Percentiles rank a stretch among this genome's conserved stretches.
These are phyloP conservation scores for Mimumesa dahlbomi DNA, from an alignment of 2,888 invertebrate species.

Conservation along the genomic window DNA sequence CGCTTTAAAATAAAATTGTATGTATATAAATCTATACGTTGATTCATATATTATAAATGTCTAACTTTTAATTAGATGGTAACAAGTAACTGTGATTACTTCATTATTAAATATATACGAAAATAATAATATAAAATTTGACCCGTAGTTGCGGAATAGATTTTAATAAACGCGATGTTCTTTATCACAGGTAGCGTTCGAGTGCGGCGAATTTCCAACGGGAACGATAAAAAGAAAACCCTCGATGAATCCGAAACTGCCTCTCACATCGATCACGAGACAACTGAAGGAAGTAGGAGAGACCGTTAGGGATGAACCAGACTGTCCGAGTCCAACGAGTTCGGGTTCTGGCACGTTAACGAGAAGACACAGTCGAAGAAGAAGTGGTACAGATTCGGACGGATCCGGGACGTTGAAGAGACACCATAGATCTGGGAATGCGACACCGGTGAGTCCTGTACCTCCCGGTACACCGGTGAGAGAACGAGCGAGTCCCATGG, in stretches of 20 bases:
- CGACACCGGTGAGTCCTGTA: slow-evolving; percentile 80
- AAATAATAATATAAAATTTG: too few relatives aligned
- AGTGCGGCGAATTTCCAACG: slow-evolving; percentile 79
- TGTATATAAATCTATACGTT: too few relatives aligned
- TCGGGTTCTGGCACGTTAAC: slow-evolving; percentile 82
- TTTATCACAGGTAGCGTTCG: slow-evolving; percentile 76
- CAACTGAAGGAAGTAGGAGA: slow-evolving; percentile 94
- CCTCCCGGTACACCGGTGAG: slow-evolving; percentile 81
- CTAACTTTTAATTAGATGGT: too few relatives aligned
- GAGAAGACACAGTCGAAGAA: slow-evolving; percentile 83
- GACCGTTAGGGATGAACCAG: slow-evolving; percentile 83
- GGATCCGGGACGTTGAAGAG: slow-evolving; percentile 78
- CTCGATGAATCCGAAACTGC: slow-evolving; percentile 94
- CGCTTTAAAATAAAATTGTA: too few relatives aligned
- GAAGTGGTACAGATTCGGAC: slow-evolving; percentile 81
- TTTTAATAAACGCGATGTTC: too few relatives aligned
- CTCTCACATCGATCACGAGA: slow-evolving; percentile 93
- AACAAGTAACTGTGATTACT: too few relatives aligned
- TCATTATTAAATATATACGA: too few relatives aligned
- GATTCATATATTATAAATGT: too few relatives aligned
- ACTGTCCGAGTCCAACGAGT: slow-evolving; percentile 80
- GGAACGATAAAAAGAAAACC: slow-evolving; percentile 96
- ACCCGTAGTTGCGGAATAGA: too few relatives aligned
- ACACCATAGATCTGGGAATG: slow-evolving; percentile 81
- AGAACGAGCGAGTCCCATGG: slow-evolving; percentile 81